These are phyloP conservation scores for Andrena haemorrhoa DNA, from an alignment of 2,888 invertebrate genomes.

Conservation along the genomic window DNA sequence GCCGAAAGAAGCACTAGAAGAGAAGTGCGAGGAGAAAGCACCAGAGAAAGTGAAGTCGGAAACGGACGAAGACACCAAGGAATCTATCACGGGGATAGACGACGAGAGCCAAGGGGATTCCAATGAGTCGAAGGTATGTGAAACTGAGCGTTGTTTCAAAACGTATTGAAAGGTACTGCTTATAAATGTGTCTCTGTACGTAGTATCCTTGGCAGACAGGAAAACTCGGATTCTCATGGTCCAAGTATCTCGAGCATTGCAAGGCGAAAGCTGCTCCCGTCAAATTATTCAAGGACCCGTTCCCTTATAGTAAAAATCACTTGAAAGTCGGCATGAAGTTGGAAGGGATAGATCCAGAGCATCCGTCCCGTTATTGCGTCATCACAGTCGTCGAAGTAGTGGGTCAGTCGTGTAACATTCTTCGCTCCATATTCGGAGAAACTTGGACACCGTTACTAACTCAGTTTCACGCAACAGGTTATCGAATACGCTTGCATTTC, in stretches of 20 bases:
- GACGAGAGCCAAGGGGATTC: conserved; percentile 76
- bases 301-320: conserved; percentile 91
- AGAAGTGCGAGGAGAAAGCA: conserved; percentile 77
- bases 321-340: conserved; percentile 95
- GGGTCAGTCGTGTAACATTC: conserved; percentile 78
- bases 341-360: conserved; percentile 97
- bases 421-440: not conserved
- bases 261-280: conserved; percentile 91
- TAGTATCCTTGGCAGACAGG: conserved; percentile 90
- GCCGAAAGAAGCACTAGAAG: conserved; percentile 73
- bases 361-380: conserved; percentile 95
- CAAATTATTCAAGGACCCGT: conserved; percentile 92
- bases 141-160: conserved; percentile 3
- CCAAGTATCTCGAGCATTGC: conserved; percentile 90
- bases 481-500: conserved; percentile 94
- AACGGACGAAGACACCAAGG: conserved; percentile 82
- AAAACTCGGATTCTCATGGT: conserved; percentile 92
- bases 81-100: conserved; percentile 76
- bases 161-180: conserved; percentile 33
- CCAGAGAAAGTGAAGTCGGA: conserved; percentile 78
- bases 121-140: conserved; percentile 79
- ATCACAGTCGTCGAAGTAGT: conserved; percentile 92
- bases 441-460: not conserved
- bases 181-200: conserved; percentile 55
- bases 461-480: conserved; percentile 86